Conservation (phyloP, 2,113 vertebrate species). For the Zosterops pallidus region DNA sequence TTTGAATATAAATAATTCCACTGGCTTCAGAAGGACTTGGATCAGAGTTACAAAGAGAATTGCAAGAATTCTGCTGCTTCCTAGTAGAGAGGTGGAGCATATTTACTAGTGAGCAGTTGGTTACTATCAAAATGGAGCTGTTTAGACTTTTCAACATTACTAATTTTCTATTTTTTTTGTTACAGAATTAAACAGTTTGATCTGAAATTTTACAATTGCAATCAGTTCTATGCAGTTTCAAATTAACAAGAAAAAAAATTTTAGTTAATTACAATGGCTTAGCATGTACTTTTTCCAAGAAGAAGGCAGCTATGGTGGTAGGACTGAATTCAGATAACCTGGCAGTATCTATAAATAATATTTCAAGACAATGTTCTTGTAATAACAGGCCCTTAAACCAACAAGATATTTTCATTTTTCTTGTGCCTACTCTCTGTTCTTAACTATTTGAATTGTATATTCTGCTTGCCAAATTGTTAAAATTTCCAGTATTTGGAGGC, state of each 20-base stretch:
- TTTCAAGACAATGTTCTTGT: neutral
- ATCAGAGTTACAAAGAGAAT: neutral
- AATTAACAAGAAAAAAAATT: neutral
- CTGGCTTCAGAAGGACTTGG: constrained; percentile 5
- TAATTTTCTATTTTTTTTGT: neutral
- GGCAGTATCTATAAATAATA: neutral
- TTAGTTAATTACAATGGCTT: neutral
- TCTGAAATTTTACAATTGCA: neutral
- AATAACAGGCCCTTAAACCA: neutral
- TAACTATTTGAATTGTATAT: neutral
- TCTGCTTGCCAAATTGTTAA: neutral
- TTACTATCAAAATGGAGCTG: neutral
- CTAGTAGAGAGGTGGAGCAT: neutral
- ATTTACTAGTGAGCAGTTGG: neutral
- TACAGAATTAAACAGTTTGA: neutral
- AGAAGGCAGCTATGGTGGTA: neutral
- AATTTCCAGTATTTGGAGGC: neutral
- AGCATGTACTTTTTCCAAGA: neutral
- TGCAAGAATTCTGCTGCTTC: constrained; percentile 36
- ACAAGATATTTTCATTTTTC: neutral
- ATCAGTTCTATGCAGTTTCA: neutral
- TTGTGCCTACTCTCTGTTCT: neutral
- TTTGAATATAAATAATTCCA: neutral
- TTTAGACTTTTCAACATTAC: neutral
- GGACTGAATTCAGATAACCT: neutral